phyloP scores from a whole-genome alignment of 2,888 invertebrate species.

The Trachelus troglodyta region DNA sequence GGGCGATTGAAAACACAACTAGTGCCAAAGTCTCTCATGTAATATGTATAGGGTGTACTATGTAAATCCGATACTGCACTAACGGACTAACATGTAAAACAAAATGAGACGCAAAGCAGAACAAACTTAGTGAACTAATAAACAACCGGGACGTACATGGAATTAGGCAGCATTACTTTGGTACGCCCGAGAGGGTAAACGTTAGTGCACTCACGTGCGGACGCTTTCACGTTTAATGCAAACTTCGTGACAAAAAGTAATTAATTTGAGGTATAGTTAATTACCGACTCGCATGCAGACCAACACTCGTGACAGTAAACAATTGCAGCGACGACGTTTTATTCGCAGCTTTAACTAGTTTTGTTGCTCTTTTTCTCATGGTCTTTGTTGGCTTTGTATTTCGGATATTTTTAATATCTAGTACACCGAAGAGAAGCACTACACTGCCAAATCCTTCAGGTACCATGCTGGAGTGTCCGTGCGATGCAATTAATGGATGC shows the following conservation, averaged over 20 bases:
- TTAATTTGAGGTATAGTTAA: not conserved
- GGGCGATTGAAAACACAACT: not conserved
- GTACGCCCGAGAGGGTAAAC: not conserved
- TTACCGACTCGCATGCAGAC: not conserved
- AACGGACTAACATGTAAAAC: not conserved
- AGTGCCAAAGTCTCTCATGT: not conserved
- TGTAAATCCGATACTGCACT: not conserved
- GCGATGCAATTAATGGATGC: not conserved
- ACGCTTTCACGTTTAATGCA: not conserved
- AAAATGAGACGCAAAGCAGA: not conserved
- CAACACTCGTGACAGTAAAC: not conserved
- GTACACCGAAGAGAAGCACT: not conserved
- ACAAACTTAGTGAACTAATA: conserved; percentile 10
- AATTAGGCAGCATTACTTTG: conserved; percentile 12
- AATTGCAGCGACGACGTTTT: not conserved
- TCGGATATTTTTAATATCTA: not conserved
- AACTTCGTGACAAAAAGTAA: not conserved
- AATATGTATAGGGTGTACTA: not conserved
- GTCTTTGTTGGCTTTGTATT: not conserved
- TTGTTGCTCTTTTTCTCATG: not conserved
- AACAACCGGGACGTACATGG: conserved; percentile 22
- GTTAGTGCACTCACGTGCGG: not conserved
- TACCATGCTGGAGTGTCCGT: not conserved
- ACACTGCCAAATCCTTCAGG: not conserved
- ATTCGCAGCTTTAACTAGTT: not conserved